Base-by-base conservation (phyloP, 2,888 invertebrate genomes). In the Pterostichus niger region DNA sequence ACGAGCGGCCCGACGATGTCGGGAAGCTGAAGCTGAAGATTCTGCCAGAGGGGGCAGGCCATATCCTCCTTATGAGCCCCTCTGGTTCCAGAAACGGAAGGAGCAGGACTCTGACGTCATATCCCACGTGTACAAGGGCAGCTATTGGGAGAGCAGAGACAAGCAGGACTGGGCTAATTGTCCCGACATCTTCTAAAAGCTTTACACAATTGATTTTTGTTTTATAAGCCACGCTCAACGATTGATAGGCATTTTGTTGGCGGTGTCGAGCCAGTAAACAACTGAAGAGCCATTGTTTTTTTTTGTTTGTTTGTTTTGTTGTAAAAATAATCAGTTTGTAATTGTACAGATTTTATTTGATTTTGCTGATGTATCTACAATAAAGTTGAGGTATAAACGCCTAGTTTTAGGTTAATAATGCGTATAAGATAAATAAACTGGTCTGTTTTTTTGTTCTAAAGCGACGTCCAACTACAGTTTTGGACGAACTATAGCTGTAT, bases 91-190 rank as follows among this genome's bases (percentile, higher is more conserved):
- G 86, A 96, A 97, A 89, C 93, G 94, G 87, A 93, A 94, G 87
- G 96, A 97, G 88, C 93, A 92, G 85, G 93, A 94, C 80, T 92
- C 93, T 77, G 92, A 93, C 86, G 93, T 92, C 87, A 91, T 93
- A 86, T 94, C 96, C 85, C 97, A 98, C 90, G 92, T 95, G 85
- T 99, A 94, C 91, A 96, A 94, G 86, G 95, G 96, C 86, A 94
- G 94, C 86, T 99, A 99, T 91, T 99, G 99, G 99, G 93, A 96
- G 84, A 93, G 94, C 90, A 99, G 99, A 92, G 93, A 93, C 86
- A 93, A 93, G 86, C 94, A 94, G 89, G 96, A 99, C 89, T 99
- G 99, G 99, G 90, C 93, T 82, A 91, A 90, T 87, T 99, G 99
- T 92, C 99, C 99, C 61, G 94, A 97, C 90, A 98, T 99, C 89